Percentiles rank a stretch among this genome's conserved stretches.
Conservation (phyloP, 2,113 vertebrate species). For the Onychostoma macrolepis region DNA sequence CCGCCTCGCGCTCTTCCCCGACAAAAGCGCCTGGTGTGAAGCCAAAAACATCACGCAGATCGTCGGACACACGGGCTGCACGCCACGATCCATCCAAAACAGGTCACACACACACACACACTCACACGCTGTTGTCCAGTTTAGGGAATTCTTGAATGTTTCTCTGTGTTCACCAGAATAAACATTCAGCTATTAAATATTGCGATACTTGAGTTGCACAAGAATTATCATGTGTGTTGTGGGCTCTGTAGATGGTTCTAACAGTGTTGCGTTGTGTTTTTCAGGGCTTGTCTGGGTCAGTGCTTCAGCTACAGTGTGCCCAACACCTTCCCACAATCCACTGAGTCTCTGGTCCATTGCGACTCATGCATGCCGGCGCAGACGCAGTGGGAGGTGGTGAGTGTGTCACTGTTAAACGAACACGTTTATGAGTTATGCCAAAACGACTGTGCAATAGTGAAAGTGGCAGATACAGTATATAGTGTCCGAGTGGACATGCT, state of each 20-base stretch:
- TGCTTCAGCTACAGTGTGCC: conserved; percentile 99
- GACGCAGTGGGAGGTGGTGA: conserved; percentile 98
- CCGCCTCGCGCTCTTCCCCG: conserved; percentile 95
- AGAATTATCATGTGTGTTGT: not conserved
- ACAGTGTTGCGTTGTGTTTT: not conserved
- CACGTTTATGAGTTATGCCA: not conserved
- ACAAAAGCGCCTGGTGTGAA: conserved; percentile 99
- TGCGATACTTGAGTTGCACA: not conserved
- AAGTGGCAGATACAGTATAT: not conserved
- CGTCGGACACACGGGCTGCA: conserved; percentile 95
- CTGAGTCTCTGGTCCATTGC: conserved; percentile 96
- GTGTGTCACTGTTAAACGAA: conserved; percentile 65
- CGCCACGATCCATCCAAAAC: conserved; percentile 97
- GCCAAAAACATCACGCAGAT: conserved; percentile 99
- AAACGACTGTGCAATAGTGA: not conserved
- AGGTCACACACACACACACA: conserved; percentile 80
- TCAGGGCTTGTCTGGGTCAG: conserved; percentile 96
- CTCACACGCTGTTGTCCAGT: conserved; percentile 21
- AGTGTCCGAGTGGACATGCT: not conserved
- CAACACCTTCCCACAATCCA: conserved; percentile 98
- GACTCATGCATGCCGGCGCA: conserved; percentile 98
- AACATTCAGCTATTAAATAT: not conserved
- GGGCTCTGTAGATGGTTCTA: not conserved
- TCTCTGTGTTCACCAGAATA: not conserved
- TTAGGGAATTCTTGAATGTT: not conserved